A percentile compares a stretch with the other conserved stretches of the same genome.
Evolutionary conservation across 1,140 invertebrate species (phyloP).

Genomic region (Parapsyche elsis): DNA sequence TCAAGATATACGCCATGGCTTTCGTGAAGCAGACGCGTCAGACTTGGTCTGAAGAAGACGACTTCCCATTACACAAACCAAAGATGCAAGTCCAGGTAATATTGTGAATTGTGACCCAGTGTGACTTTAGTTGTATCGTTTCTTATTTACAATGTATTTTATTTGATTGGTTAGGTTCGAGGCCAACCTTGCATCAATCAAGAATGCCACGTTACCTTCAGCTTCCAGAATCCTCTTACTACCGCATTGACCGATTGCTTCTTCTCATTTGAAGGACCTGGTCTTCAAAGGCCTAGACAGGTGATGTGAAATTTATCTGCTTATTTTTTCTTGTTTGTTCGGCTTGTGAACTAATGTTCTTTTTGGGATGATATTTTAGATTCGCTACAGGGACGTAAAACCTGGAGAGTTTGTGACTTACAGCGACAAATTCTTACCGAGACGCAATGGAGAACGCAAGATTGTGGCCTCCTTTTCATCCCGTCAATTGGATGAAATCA

Average conservation of each 20-base stretch:
- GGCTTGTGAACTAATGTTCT: background rate
- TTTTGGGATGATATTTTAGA: conserved; percentile 59
- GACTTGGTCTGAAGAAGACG: conserved; percentile 77
- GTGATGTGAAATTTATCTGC: conserved; percentile 57
- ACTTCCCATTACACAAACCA: conserved; percentile 75
- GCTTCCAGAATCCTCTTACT: conserved; percentile 76
- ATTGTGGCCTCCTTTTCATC: conserved; percentile 74
- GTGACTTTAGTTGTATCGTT: background rate
- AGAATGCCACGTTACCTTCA: conserved; percentile 66
- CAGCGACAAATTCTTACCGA: conserved; percentile 70
- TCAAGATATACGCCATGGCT: conserved; percentile 76
- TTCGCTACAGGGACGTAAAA: conserved; percentile 69
- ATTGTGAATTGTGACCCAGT: background rate
- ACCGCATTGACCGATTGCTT: conserved; percentile 71
- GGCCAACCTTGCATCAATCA: conserved; percentile 63
- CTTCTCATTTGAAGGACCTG: conserved; percentile 76
- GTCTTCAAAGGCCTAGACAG: conserved; percentile 71
- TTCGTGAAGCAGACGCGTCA: conserved; percentile 76
- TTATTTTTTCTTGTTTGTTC: no score
- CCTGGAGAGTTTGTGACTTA: conserved; percentile 70
- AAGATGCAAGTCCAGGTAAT: conserved; percentile 68
- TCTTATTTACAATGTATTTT: background rate
- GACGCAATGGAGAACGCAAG: conserved; percentile 68
- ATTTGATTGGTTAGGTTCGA: conserved; percentile 60
- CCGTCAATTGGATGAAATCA: conserved; percentile 72